A percentile compares a stretch with the other conserved stretches of the same genome.
These are phyloP conservation scores for Drosophila borealis DNA, from an alignment of 2,888 invertebrate genomes.

Conservation along the genomic window DNA sequence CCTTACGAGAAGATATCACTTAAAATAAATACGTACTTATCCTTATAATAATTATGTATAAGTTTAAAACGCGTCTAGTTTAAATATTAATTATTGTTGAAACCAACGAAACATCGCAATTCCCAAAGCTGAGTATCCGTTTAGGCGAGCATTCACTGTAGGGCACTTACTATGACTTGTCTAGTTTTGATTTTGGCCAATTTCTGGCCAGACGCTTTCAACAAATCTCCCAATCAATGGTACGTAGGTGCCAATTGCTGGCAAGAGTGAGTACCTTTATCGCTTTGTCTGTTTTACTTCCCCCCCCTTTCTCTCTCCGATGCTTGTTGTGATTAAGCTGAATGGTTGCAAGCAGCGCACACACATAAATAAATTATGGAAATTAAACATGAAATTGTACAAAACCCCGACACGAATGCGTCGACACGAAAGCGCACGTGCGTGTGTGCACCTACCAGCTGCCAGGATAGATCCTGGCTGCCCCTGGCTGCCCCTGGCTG, in stretches of 20 bases:
- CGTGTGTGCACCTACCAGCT: slow-evolving; percentile 4
- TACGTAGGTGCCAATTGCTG: slow-evolving; percentile 59
- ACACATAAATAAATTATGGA: slow-evolving; percentile 77
- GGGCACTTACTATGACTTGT: neutral
- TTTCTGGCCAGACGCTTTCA: slow-evolving; percentile 48
- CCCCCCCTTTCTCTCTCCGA: neutral
- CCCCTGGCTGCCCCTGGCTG: neutral
- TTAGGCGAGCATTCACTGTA: neutral
- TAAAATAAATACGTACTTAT: no score
- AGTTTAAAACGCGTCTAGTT: no score
- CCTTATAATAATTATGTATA: no score
- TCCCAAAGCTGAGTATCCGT: neutral
- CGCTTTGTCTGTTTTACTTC: neutral
- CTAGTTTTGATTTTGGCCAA: slow-evolving; percentile 39
- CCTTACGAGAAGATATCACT: no score
- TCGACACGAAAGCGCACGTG: slow-evolving; percentile 37
- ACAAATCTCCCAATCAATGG: slow-evolving; percentile 62
- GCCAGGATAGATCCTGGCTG: slow-evolving; percentile 3
- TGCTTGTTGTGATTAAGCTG: slow-evolving; percentile 54
- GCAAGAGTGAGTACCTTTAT: slow-evolving; percentile 23
- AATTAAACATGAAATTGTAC: slow-evolving; percentile 73
- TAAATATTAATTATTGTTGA: no score
- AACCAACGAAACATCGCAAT: neutral
- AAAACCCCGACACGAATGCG: slow-evolving; percentile 62
- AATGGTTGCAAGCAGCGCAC: slow-evolving; percentile 35